These are phyloP conservation scores for Lagodon rhomboides DNA, from an alignment of 2,797 vertebrate species.

Conservation along the genomic window DNA sequence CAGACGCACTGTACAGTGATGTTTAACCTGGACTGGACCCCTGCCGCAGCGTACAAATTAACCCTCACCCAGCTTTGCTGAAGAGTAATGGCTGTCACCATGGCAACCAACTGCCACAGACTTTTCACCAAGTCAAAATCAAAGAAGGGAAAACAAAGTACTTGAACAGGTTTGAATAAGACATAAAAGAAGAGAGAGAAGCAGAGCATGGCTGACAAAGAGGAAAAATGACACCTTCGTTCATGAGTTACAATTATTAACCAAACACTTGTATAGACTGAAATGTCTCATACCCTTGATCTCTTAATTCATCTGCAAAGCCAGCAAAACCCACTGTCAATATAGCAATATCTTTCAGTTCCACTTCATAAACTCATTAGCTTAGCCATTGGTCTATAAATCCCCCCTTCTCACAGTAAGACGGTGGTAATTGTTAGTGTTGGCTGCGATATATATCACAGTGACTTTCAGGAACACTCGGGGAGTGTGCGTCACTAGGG, in stretches of 20 bases:
- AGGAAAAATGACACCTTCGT: conserved; percentile 2
- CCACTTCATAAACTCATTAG: conserved; percentile 8
- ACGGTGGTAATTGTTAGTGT: conserved; percentile 16
- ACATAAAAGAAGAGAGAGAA: conserved; percentile 20
- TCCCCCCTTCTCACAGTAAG: conserved; percentile 9
- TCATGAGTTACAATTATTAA: conserved; percentile 15
- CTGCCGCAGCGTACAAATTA: conserved; percentile 47
- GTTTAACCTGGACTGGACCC: conserved; percentile 47
- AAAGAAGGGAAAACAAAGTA: conserved; percentile 20
- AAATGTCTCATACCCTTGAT: conserved; percentile 7
- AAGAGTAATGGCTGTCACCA: conserved; percentile 41
- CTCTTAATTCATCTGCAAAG: conserved; percentile 28
- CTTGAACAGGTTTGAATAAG: conserved; percentile 18
- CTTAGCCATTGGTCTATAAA: background rate
- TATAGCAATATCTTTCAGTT: conserved; percentile 10
- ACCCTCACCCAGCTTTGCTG: conserved; percentile 33
- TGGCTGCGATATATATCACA: conserved; percentile 29
- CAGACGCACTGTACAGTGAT: conserved; percentile 15
- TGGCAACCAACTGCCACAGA: conserved; percentile 50
- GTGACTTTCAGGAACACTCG: conserved; percentile 62
- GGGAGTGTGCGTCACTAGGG: conserved; percentile 54
- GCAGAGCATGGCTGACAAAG: conserved; percentile 19
- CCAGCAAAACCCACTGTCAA: conserved; percentile 18
- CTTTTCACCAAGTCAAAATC: conserved; percentile 21
- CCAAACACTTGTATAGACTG: conserved; percentile 16